Percentiles rank a stretch among this genome's conserved stretches.
Conservation (phyloP, 2,888 invertebrate species). For the Brachylomia viminalis region DNA sequence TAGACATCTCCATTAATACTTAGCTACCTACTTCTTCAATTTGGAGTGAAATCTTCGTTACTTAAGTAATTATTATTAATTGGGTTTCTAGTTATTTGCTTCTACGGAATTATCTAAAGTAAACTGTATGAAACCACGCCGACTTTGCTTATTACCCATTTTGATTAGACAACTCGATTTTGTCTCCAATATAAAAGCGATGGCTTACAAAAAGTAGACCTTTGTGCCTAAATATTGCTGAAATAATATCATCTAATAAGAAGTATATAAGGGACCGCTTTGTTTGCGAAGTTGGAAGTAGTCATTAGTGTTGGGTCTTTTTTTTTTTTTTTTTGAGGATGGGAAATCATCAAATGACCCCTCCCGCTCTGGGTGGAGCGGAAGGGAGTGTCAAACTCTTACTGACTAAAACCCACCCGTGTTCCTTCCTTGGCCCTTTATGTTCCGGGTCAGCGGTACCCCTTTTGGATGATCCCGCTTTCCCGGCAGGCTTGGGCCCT, state of each 20-base stretch:
- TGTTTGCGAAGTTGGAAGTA: neutral
- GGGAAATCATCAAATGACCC: no score
- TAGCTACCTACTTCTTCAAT: neutral
- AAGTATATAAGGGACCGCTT: neutral
- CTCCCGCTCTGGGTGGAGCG: no score
- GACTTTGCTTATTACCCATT: neutral
- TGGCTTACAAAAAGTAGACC: neutral
- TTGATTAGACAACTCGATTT: neutral
- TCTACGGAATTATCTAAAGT: neutral
- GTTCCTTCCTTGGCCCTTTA: no score
- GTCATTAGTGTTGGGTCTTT: no score
- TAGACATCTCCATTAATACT: conserved; percentile 2
- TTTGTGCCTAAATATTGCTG: neutral
- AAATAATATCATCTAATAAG: neutral
- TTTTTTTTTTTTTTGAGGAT: no score
- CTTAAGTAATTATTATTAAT: no score
- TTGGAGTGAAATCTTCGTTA: neutral
- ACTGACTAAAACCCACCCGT: no score
- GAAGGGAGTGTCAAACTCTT: no score
- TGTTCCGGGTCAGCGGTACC: no score
- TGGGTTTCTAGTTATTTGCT: neutral
- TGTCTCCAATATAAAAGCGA: neutral
- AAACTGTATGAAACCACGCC: no score
- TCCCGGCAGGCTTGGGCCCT: no score
- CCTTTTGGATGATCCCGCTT: no score